Base-by-base conservation (phyloP, 2,888 invertebrate genomes). In the Callyntrura sp. region DNA sequence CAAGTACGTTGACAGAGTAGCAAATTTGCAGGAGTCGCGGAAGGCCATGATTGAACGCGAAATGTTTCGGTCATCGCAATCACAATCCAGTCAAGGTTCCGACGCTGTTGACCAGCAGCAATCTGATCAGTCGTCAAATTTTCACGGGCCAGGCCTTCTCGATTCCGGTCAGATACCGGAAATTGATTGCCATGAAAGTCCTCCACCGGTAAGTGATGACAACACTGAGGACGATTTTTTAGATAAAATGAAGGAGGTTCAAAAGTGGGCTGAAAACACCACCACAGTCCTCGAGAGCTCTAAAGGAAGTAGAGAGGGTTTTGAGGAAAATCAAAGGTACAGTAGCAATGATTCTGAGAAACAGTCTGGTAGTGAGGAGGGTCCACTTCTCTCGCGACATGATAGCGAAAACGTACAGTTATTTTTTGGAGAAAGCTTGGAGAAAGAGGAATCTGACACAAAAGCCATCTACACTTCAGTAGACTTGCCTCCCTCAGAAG, bases 141-240 rank as follows among this genome's bases (percentile, higher is more conserved):
- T 89, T 89, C 89, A 89, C 89, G 85, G 89, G 89, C 89, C 89
- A 85, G 89, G 79, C 89, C 79, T 89, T 79, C 89, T 89, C 89
- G 89, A 89, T 28, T 89, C 89, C 28, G 89, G 89, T 17, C 89
- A 89, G 76, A 82, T 88, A 88, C 57, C n/a, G 83, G 51, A 28
- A 51, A 25, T 25, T 28, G 60, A 68, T 14, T 28, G 28, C 25
- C 48, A 43, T 62, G 62, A 81, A 6, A 12, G 14, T 17, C 60
- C 43, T 17, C 55, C 55, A 51, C 57, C 81, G 0, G 60, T 12
- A 17, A 65, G 60, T 17, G 60, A 73, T 9, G 65, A 65, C 11
- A 81, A 9, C 28, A 73, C 70, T 6, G 89, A 89, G 28, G 85
- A 89, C 12, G 88, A 88, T 51, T 68, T 89, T 43, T 35, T 88